Evolutionary conservation across 2,113 vertebrate genomes (phyloP).

Genomic region (Triplophysa siluroides): DNA sequence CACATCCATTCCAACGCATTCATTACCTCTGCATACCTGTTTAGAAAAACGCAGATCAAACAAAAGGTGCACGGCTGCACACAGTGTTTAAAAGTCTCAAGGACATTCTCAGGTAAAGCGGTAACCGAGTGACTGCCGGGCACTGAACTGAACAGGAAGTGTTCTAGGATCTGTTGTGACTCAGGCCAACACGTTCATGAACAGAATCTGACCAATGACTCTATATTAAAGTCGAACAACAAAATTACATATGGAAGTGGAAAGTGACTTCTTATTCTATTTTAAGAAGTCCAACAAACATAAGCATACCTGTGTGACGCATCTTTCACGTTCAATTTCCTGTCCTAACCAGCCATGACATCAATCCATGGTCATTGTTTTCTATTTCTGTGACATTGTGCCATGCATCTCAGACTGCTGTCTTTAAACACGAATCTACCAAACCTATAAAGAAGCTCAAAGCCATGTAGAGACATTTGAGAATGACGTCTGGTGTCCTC

Average conservation of each 20-base stretch:
- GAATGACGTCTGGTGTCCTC: neutral
- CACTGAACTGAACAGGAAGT: neutral
- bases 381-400: neutral
- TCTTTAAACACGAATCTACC: neutral
- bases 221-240: too few species aligned
- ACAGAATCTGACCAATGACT: constrained; percentile 12
- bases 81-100: constrained; percentile 29
- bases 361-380: neutral
- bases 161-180: neutral
- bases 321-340: too few species aligned
- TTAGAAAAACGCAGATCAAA: constrained; percentile 28
- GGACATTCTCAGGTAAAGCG: constrained; percentile 17
- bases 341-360: too few species aligned
- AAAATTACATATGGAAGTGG: too few species aligned
- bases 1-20: constrained; percentile 23
- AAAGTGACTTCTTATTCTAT: too few species aligned
- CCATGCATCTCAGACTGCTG: neutral
- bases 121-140: neutral
- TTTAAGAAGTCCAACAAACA: too few species aligned
- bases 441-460: neutral
- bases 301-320: too few species aligned
- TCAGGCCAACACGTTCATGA: neutral
- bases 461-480: neutral
- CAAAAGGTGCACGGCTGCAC: constrained; percentile 19
- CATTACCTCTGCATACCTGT: constrained; percentile 40